Percentiles rank a stretch among this genome's conserved stretches.
phyloP scores from a whole-genome alignment of 2,797 vertebrate genomes.

The Malacoraja senta region DNA sequence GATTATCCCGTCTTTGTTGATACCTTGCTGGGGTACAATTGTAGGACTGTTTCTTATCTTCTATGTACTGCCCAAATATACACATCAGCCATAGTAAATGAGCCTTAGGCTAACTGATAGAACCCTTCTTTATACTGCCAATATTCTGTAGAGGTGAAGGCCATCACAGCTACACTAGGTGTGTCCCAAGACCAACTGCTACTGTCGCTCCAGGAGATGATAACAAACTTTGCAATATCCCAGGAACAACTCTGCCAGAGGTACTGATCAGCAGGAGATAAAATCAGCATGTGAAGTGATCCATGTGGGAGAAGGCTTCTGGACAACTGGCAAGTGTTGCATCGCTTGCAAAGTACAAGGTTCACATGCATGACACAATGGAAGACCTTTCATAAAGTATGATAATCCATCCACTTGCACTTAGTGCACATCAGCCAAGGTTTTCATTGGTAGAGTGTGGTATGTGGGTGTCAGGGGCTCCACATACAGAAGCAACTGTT shows the following conservation, averaged over 20 bases:
- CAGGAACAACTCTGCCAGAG: background rate
- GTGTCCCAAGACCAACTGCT: background rate
- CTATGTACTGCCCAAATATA: background rate
- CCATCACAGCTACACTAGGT: background rate
- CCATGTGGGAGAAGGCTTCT: background rate
- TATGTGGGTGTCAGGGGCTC: too few relatives aligned
- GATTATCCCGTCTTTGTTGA: background rate
- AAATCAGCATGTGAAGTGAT: background rate
- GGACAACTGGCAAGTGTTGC: background rate
- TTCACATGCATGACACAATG: too few relatives aligned
- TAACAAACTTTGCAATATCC: background rate
- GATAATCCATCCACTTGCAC: too few relatives aligned
- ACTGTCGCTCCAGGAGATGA: background rate
- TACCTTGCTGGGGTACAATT: background rate
- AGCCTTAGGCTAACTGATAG: background rate
- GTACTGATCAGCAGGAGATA: background rate
- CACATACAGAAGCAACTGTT: too few relatives aligned
- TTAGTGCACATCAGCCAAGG: too few relatives aligned
- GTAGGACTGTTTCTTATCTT: background rate
- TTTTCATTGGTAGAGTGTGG: too few relatives aligned
- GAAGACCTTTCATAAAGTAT: too few relatives aligned
- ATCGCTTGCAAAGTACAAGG: background rate
- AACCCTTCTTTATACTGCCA: background rate
- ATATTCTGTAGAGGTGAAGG: background rate
- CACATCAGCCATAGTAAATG: background rate